Percentiles rank a stretch among this genome's conserved stretches.
Conservation (phyloP, 2,113 vertebrate genomes). For the Pampusana beccarii region DNA sequence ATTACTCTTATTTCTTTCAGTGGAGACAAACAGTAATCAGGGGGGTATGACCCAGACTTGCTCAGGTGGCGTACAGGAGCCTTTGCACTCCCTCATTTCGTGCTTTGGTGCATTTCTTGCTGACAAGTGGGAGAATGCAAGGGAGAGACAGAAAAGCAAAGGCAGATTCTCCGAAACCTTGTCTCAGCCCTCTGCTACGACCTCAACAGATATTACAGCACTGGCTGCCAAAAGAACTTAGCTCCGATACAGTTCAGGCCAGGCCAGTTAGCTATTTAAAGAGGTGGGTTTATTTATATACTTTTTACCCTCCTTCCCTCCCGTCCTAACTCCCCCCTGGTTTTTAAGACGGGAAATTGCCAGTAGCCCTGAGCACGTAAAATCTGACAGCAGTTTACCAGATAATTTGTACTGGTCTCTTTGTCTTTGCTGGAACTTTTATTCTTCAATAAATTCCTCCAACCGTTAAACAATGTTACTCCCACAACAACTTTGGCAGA, state of each 20-base stretch:
- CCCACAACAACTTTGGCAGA: not conserved
- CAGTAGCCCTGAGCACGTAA: not conserved
- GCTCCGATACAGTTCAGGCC: not conserved
- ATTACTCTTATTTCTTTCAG: not conserved
- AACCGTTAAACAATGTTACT: constrained; percentile 10
- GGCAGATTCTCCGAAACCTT: not conserved
- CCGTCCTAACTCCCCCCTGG: not conserved
- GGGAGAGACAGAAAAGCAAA: not conserved
- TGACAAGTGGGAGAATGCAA: constrained; percentile 3
- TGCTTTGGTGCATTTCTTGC: constrained; percentile 3
- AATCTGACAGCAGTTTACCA: not conserved
- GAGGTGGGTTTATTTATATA: constrained; percentile 9
- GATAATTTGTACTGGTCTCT: not conserved
- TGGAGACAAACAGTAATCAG: not conserved
- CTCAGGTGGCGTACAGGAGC: not conserved
- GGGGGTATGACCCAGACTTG: not conserved
- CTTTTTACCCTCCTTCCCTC: not conserved
- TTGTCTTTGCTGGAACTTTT: constrained; percentile 25
- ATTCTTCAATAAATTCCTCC: constrained; percentile 40
- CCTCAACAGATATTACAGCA: not conserved
- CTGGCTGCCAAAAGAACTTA: not conserved
- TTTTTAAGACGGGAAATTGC: not conserved
- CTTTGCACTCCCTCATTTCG: not conserved
- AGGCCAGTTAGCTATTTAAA: constrained; percentile 40
- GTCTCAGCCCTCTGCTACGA: not conserved